Percentiles rank a stretch among this genome's conserved stretches.
These are phyloP conservation scores for Steatornis caripensis DNA, from an alignment of 2,113 vertebrate genomes.

Conservation along the genomic window DNA sequence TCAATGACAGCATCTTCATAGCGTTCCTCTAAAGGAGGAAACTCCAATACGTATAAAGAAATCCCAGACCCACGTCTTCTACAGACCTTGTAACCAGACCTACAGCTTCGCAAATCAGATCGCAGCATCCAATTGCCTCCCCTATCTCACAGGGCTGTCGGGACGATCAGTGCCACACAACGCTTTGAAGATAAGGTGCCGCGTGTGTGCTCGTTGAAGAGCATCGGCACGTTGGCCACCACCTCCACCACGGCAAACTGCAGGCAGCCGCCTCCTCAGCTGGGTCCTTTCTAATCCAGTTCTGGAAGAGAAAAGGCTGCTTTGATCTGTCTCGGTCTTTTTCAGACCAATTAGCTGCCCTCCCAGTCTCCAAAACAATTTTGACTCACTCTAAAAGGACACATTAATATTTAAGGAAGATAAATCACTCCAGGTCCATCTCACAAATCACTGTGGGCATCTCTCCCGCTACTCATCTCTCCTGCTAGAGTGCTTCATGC, in stretches of 20 bases:
- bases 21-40: not conserved
- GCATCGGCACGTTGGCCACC: no score
- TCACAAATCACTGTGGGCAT: not conserved
- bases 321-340: not conserved
- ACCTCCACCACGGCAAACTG: not conserved
- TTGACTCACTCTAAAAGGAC: not conserved
- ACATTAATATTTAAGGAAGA: conserved; percentile 35
- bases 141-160: not conserved
- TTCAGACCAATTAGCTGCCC: not conserved
- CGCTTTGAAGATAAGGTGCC: not conserved
- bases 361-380: not conserved
- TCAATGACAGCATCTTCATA: not conserved
- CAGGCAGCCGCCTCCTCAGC: not conserved
- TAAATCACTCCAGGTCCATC: not conserved
- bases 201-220: not conserved
- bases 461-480: not conserved
- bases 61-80: not conserved
- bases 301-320: not conserved
- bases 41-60: not conserved
- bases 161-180: not conserved
- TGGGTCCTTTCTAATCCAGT: not conserved
- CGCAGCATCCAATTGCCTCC: not conserved
- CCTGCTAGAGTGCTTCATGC: not conserved
- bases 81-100: not conserved
- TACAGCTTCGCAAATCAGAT: not conserved